Conservation (phyloP, 2,113 vertebrate species). For the Tachysurus vachellii region DNA sequence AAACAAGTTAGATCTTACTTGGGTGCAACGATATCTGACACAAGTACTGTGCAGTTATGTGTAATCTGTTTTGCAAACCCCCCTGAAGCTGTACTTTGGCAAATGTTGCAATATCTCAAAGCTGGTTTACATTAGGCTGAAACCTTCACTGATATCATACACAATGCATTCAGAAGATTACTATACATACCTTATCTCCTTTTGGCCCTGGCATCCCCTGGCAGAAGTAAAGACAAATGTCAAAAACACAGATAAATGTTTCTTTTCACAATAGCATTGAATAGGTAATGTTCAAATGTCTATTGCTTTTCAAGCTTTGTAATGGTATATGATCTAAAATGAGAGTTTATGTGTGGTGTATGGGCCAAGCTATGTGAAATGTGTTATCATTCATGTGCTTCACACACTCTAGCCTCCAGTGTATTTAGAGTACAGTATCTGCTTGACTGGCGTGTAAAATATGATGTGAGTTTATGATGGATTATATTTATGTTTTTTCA, state of each 20-base stretch:
- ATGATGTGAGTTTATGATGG: constrained; percentile 17
- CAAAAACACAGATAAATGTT: constrained; percentile 15
- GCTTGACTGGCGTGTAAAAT: neutral
- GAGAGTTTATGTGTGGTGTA: neutral
- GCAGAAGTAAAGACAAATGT: constrained; percentile 52
- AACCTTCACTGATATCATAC: constrained; percentile 26
- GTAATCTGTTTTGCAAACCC: constrained; percentile 4
- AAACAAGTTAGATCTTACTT: constrained; percentile 24
- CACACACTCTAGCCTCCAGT: neutral
- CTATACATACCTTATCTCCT: constrained; percentile 78
- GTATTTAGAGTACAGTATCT: neutral
- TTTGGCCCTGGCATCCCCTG: constrained; percentile 82
- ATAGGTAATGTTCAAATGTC: neutral
- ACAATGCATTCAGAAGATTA: constrained; percentile 27
- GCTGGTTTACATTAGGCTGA: constrained; percentile 26
- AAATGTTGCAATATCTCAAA: neutral
- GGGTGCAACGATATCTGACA: constrained; percentile 19
- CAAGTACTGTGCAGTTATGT: constrained; percentile 6
- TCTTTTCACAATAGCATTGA: neutral
- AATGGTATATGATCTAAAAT: neutral
- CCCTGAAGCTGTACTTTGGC: neutral
- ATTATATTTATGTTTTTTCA: constrained; percentile 32
- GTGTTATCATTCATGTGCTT: neutral
- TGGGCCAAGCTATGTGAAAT: neutral
- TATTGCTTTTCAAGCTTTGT: neutral